Base-by-base conservation (phyloP, 2,113 vertebrate genomes). In the Sinosuthora webbiana region DNA sequence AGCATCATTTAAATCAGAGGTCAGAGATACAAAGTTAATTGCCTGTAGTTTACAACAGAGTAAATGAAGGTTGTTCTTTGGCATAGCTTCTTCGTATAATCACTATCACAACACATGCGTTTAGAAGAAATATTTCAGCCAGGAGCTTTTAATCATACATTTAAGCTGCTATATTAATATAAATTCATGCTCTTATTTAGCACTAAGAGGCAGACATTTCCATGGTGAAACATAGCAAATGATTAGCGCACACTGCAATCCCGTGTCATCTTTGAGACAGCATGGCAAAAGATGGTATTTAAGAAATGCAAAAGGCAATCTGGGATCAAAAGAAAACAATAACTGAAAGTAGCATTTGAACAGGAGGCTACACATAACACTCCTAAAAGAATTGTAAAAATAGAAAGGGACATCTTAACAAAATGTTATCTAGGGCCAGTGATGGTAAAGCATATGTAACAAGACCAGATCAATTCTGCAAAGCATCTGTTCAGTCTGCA, bases 1-100 rank as follows among this genome's bases (percentile, higher is more conserved):
- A 93, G 89, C 53, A 94, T 84, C 88, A 84, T 90, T 96, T 96
- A 95, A 78, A 96, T 69, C 57, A 69, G 86, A 96, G 94, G 94
- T 93, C 90, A 94, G 83, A 95, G 73, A 67, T 75, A 88, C 88
- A 87, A 92, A 96, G 85, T 94, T 95, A 95, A 97, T 74, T 93
- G 88, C 77, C 85, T 81, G 44, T 22, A 94, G 85, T 92, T 96
- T 92, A 89, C 82, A 90, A 56, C 71, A 78, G 39, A 86, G 44
- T 86, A 96, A 93, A 88, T 90, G 83, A 92, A 93, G 70, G 76
- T 57, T 94, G 60, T 84, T 92, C 79, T 92, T 88, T 42, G 41
- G 80, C 57, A 83, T 16, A 60, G 33, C 44, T 84, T 64, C 83
- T 89, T 90, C 63, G 31, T 42, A 62, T 50, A 93, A 79, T 65